These are phyloP conservation scores for Antennarius striatus DNA, from an alignment of 2,113 vertebrate species.

Conservation along the genomic window DNA sequence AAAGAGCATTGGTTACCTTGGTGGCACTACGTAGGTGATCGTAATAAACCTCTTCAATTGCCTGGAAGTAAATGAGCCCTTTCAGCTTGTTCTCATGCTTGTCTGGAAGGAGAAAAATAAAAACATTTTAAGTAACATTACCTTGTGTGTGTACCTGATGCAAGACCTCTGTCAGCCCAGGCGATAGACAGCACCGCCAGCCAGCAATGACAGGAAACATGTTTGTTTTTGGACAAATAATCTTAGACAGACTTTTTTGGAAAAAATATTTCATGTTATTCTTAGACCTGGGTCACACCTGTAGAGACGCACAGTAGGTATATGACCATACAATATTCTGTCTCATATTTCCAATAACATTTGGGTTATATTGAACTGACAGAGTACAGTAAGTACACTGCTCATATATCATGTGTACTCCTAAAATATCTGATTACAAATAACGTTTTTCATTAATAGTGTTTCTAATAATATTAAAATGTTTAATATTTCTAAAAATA, in stretches of 20 bases:
- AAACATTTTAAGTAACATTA: constrained; percentile 56
- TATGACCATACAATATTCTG: background rate
- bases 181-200: constrained; percentile 29
- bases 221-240: constrained; percentile 10
- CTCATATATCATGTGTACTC: no score
- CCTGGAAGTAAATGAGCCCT: constrained; percentile 87
- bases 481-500: no score
- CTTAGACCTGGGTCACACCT: no score
- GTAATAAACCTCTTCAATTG: constrained; percentile 86
- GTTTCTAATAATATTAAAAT: no score
- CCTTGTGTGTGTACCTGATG: constrained; percentile 64
- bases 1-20: constrained; percentile 71
- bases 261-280: no score
- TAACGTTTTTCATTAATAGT: no score
- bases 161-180: constrained; percentile 64
- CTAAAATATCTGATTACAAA: no score
- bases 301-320: no score
- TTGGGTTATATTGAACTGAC: background rate
- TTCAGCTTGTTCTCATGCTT: constrained; percentile 86
- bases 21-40: constrained; percentile 84
- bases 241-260: no score
- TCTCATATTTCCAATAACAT: background rate
- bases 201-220: constrained; percentile 18
- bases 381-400: no score
- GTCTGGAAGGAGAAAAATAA: constrained; percentile 70